Conservation (phyloP, 2,888 invertebrate species). For the Ormia ochracea region DNA sequence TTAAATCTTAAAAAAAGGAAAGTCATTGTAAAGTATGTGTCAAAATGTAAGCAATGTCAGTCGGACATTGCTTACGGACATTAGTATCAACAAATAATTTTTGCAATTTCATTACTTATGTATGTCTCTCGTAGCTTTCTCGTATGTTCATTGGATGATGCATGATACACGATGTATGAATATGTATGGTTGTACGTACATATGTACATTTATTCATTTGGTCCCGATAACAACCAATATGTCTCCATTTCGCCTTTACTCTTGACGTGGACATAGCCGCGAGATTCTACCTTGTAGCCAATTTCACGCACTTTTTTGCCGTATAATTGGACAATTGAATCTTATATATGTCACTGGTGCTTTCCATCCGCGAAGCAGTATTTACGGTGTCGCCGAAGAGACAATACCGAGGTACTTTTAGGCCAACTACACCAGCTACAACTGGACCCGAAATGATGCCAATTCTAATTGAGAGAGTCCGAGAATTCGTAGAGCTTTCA, state of each 20-base stretch:
- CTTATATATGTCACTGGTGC: slow-evolving; percentile 81
- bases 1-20: too few species aligned
- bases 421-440: slow-evolving; percentile 91
- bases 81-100: too few species aligned
- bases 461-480: slow-evolving; percentile 79
- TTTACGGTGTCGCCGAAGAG: slow-evolving; percentile 95
- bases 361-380: slow-evolving; percentile 93
- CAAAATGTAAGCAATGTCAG: too few species aligned
- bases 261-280: slow-evolving; percentile 88
- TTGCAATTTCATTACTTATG: too few species aligned
- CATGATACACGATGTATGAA: too few species aligned
- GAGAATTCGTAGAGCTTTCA: slow-evolving; percentile 82
- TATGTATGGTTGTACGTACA: neutral
- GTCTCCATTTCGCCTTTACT: slow-evolving; percentile 94
- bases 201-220: slow-evolving; percentile 63
- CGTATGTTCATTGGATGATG: neutral
- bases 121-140: too few species aligned
- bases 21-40: too few species aligned
- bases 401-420: slow-evolving; percentile 88
- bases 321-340: slow-evolving; percentile 87
- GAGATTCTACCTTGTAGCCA: slow-evolving; percentile 82
- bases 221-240: slow-evolving; percentile 84
- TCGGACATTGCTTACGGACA: too few species aligned
- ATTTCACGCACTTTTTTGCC: slow-evolving; percentile 82
- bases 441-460: slow-evolving; percentile 92